Evolutionary conservation across 2,113 vertebrate species (phyloP), one percentile per base, ranked within the genome.

Genomic region (Microcebus lehilahytsara): DNA sequence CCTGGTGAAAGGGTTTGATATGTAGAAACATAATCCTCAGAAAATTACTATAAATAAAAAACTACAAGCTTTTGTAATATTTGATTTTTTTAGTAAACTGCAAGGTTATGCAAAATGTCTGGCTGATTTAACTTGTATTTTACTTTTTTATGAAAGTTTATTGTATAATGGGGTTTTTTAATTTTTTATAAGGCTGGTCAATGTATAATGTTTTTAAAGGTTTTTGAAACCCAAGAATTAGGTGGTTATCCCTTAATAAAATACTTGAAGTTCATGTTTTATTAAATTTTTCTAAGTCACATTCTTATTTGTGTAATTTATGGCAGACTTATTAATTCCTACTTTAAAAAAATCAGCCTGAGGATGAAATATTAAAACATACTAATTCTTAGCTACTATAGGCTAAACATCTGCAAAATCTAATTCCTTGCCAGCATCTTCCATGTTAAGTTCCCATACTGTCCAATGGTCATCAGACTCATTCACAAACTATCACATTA

Each of bases 21-120:
- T 69, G 10, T 7, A 86, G 46, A 89, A 96, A 40, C 53, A 1
- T 91, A 96, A 17, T 49, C 81, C 97, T 98, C 97, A 98, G 98
- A 98, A 95, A 98, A 96, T 95, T 69, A 75, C 85, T 67, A 40
- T 62, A 92, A 93, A 77, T 27, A 22, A 96, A 62, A 85, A 80
- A 32, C 74, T 51, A 58, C 16, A 79, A 87, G 9, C n/a, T 42
- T 95, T 78, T 97, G 37, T 85, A 89, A 53, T n/a, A 66, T 23
- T 72, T 91, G 60, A 89, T 58, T 77, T 88, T 96, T 95, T 20
- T 86, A 85, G 81, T 95, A 94, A 95, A 74, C 53, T 83, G 27
- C 11, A 64, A 91, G 42, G 19, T 87, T 78, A 77, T 40, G 16
- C 22, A 89, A 58, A 77, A 58, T 81, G 77, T 42, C 58, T 85